Conservation (phyloP, 2,888 invertebrate species). For the Drosophila tanythrix region DNA sequence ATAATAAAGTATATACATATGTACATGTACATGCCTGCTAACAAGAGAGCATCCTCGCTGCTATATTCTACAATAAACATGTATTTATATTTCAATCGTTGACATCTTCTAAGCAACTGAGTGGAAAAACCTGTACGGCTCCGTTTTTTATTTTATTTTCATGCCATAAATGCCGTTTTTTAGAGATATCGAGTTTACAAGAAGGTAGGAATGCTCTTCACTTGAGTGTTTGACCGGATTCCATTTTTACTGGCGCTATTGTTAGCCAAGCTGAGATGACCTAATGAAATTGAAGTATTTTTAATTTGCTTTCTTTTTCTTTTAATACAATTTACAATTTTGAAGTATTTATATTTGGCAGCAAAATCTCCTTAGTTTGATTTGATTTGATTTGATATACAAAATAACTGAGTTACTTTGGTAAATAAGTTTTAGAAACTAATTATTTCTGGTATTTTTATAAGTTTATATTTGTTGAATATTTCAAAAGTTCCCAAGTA, state of each 20-base stretch:
- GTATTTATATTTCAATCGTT: slow-evolving; percentile 8
- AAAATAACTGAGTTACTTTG: not conserved
- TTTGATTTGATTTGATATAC: not conserved
- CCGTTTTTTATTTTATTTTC: not conserved
- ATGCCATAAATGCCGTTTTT: not conserved
- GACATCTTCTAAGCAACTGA: not conserved
- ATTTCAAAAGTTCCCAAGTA: not conserved
- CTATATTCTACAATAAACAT: slow-evolving; percentile 30
- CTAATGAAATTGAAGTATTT: not conserved
- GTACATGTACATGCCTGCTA: slow-evolving; percentile 1
- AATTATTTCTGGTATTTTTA: not conserved
- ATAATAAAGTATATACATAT: slow-evolving; percentile 25
- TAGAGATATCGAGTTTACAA: not conserved
- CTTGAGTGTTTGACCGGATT: not conserved
- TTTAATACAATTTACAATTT: too few species aligned
- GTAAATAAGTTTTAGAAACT: not conserved
- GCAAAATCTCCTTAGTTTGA: not conserved
- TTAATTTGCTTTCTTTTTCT: not conserved
- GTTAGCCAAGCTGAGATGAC: not conserved
- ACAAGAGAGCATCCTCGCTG: slow-evolving; percentile 16
- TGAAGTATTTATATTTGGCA: not conserved
- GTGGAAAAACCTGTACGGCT: slow-evolving; percentile 27
- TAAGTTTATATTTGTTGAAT: not conserved
- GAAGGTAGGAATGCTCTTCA: not conserved
- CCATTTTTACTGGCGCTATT: not conserved